phyloP scores from a whole-genome alignment of 2,113 vertebrate genomes.

The Corydoras maculifer region DNA sequence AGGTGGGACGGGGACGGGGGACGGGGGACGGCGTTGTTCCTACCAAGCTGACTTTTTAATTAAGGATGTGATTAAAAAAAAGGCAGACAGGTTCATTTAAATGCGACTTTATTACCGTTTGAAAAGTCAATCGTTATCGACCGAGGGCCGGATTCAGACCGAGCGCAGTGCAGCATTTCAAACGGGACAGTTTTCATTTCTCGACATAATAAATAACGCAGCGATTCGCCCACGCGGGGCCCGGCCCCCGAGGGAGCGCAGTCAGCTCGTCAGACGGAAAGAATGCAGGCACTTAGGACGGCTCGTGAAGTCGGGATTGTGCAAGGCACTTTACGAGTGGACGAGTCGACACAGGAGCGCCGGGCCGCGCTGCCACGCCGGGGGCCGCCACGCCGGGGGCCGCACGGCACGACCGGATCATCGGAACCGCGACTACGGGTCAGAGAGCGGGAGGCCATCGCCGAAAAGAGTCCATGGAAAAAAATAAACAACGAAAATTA shows the following conservation, averaged over 20 bases:
- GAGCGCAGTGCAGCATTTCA: neutral
- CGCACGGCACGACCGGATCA: neutral
- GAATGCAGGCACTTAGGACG: constrained; percentile 57
- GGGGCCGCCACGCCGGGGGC: too few relatives aligned
- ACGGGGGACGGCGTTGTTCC: too few relatives aligned
- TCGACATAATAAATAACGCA: constrained; percentile 58
- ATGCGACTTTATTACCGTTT: too few relatives aligned
- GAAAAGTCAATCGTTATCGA: neutral
- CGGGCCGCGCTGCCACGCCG: neutral
- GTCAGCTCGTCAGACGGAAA: constrained; percentile 45
- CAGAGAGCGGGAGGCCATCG: neutral
- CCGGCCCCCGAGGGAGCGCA: constrained; percentile 42
- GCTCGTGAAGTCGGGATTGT: constrained; percentile 30
- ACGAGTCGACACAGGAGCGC: constrained; percentile 4
- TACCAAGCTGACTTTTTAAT: too few relatives aligned
- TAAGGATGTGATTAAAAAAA: too few relatives aligned
- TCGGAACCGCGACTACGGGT: neutral
- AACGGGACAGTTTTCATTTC: constrained; percentile 29
- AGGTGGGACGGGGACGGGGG: too few relatives aligned
- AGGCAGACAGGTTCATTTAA: too few relatives aligned
- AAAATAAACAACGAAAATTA: neutral
- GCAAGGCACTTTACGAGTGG: constrained; percentile 26
- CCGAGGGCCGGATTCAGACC: neutral
- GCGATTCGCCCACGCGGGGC: constrained; percentile 41
- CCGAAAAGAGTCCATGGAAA: neutral